Evolutionary conservation across 2,113 vertebrate species (phyloP).

Genomic region (Marmota monax): DNA sequence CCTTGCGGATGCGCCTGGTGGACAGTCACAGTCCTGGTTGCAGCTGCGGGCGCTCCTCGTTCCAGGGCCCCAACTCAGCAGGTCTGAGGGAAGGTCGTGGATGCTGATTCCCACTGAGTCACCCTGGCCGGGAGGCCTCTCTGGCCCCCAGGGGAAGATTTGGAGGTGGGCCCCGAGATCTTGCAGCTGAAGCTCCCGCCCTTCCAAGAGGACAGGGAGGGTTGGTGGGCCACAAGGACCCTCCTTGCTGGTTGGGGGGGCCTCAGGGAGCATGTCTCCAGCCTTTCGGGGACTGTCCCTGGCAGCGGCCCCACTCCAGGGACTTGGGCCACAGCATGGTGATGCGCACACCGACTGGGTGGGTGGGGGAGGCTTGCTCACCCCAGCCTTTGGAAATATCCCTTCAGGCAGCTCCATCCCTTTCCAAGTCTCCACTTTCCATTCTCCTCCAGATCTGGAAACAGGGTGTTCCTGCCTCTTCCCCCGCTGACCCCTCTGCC

Average conservation of each 20-base stretch:
- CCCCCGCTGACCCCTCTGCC: conserved; percentile 70
- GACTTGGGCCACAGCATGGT: not conserved
- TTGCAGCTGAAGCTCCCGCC: conserved; percentile 60
- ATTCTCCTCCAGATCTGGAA: conserved; percentile 78
- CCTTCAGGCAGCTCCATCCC: conserved; percentile 66
- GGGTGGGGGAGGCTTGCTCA: conserved; percentile 77
- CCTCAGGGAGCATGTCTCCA: not conserved
- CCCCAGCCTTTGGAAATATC: conserved; percentile 70
- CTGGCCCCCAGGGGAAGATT: conserved; percentile 13
- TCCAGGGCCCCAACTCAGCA: conserved; percentile 71
- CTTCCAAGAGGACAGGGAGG: not conserved
- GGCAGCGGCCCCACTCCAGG: conserved; percentile 9
- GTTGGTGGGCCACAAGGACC: not conserved
- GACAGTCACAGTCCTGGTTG: not conserved
- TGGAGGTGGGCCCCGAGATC: conserved; percentile 45
- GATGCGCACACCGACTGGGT: conserved; percentile 62
- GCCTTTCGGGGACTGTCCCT: not conserved
- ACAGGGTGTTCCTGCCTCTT: conserved; percentile 78
- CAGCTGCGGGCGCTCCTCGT: conserved; percentile 68
- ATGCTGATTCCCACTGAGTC: conserved; percentile 57
- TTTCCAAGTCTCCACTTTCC: conserved; percentile 81
- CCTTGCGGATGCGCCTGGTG: not conserved
- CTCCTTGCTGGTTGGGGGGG: not conserved
- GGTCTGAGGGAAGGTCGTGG: conserved; percentile 70
- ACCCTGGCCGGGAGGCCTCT: conserved; percentile 5